Conservation (phyloP, 2,888 invertebrate genomes). For the Tetragonula carbonaria region DNA sequence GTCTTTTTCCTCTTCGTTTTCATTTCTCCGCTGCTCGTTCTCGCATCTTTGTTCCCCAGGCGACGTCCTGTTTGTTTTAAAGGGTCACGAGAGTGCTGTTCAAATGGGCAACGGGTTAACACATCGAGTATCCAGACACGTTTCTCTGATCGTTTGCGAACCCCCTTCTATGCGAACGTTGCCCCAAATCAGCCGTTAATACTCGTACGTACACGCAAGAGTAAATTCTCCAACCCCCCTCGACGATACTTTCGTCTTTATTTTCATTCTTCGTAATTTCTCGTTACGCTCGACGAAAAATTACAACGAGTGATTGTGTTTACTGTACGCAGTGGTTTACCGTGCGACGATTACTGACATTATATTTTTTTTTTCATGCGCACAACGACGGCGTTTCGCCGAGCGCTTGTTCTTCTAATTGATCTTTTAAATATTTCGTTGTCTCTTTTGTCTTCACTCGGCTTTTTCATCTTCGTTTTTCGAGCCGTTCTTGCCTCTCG, state of each 20-base stretch:
- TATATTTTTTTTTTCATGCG: too few relatives aligned
- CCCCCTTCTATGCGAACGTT: slow-evolving; percentile 29
- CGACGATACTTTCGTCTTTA: background rate
- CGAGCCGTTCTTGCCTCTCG: too few relatives aligned
- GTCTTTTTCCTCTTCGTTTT: slow-evolving; percentile 56
- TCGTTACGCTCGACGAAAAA: accelerated
- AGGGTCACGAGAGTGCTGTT: slow-evolving; percentile 78
- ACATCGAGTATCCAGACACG: slow-evolving; percentile 72
- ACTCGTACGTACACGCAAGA: slow-evolving; percentile 40
- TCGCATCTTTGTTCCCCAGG: slow-evolving; percentile 74
- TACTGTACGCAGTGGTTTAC: too few relatives aligned
- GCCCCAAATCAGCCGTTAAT: slow-evolving; percentile 72
- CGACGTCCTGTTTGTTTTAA: slow-evolving; percentile 80
- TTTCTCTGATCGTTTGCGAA: slow-evolving; percentile 63
- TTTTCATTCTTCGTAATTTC: background rate
- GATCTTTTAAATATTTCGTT: too few relatives aligned
- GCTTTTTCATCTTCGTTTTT: too few relatives aligned
- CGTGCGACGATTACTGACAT: too few relatives aligned
- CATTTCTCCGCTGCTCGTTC: slow-evolving; percentile 38
- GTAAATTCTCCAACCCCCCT: slow-evolving; percentile 32
- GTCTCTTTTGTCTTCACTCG: too few relatives aligned
- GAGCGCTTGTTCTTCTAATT: too few relatives aligned
- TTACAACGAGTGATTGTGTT: background rate
- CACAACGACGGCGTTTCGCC: too few relatives aligned
- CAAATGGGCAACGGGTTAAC: slow-evolving; percentile 81